Evolutionary conservation across 2,797 vertebrate genomes (phyloP).

Genomic region (Threskiornis aethiopicus): DNA sequence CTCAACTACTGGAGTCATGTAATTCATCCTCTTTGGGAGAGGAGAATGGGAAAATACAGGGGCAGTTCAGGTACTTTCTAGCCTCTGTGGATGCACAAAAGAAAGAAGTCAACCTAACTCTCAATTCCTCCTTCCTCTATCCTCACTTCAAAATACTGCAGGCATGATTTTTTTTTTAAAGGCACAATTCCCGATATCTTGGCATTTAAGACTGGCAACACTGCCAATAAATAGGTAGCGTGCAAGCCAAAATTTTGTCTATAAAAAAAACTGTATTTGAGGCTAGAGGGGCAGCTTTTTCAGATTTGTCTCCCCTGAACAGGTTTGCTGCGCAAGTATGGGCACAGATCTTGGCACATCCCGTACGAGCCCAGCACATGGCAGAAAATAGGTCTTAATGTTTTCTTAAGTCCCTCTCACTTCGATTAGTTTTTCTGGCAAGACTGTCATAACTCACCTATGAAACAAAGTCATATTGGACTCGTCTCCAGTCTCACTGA

Average conservation of each 20-base stretch:
- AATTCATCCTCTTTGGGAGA: not conserved
- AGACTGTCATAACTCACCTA: not conserved
- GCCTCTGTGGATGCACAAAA: not conserved
- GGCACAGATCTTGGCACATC: not conserved
- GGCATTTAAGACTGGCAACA: not conserved
- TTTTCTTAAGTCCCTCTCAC: not conserved
- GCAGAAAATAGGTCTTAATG: not conserved
- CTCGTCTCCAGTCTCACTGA: not conserved
- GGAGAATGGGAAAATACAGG: not conserved
- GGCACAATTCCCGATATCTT: not conserved
- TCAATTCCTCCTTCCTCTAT: not conserved
- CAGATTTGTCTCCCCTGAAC: not conserved
- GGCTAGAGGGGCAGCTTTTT: not conserved
- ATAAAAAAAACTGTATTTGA: not conserved
- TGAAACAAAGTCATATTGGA: not conserved
- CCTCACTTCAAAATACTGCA: not conserved
- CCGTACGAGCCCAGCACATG: accelerated
- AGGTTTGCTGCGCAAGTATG: not conserved
- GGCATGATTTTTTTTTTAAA: not conserved
- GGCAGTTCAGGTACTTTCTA: not conserved
- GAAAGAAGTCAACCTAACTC: not conserved
- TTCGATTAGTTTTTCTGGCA: not conserved
- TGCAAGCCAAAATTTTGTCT: not conserved
- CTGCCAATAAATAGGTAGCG: not conserved
- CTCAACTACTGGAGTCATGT: not conserved